Base-by-base conservation (phyloP, 1,140 invertebrate genomes). In the Papilio xuthus region DNA sequence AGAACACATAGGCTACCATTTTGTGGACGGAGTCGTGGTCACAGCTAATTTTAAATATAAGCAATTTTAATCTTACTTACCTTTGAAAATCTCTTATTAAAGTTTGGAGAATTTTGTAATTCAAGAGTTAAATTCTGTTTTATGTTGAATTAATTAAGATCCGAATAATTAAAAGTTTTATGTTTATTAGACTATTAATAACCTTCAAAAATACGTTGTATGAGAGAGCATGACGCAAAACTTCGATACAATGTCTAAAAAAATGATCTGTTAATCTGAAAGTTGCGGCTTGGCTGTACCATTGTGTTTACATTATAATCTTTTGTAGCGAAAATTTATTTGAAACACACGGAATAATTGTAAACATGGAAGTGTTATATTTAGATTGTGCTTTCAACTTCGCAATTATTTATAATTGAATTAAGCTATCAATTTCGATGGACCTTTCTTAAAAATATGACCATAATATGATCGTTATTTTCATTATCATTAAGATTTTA, bases 231-330 rank as follows among this genome's bases (percentile, higher is more conserved):
- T 56, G 73, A 56, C 73, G 73, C 50, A 56, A 56, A 56, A 37
- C n/a, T 47, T 72, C 28, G 23, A 63, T 28, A 63, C 47, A 32
- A 56, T 56, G 70, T 72, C 70, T 72, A 76, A 76, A 75, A 74
- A 63, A 76, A 76, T 20, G 15, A 63, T 63, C 74, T 63, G 74
- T 63, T 76, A 76, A 76, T 76, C 50, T 28, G 53, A 60, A 76
- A 63, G 50, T 42, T 41, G 74, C 50, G 74, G 74, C 23, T 76
- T 76, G 74, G 74, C 74, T 63, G 47, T 32, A 41, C 26, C 53
- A 56, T 60, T 60, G 15, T 76, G 74, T 76, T 76, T 76, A 76
- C 74, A 32, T 76, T 76, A 63, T 76, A 63, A 15, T 76, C 74
- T 76, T 60, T 76, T 76, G 53, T 76, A 60, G 74, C 73, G 73